Evolutionary conservation across 2,797 vertebrate genomes (phyloP), one percentile per base, ranked within the genome.

Genomic region (Mycteria americana): DNA sequence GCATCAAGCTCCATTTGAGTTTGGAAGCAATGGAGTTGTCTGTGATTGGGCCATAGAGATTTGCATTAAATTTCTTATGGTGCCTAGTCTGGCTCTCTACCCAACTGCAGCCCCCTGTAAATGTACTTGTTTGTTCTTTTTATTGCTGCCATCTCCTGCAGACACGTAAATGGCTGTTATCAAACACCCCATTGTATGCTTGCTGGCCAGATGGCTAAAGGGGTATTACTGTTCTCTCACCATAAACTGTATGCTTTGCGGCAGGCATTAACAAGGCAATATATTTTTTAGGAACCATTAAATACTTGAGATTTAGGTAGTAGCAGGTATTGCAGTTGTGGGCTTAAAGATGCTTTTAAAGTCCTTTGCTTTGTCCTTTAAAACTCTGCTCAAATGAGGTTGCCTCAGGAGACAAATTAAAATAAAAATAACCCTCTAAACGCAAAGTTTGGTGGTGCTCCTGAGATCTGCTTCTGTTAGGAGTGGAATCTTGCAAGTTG

Each of bases 121-220:
- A 93, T 92, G 92, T 43, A 67, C 88, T 93, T 95, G 96, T 95
- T 97, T 96, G 89, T 96, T 92, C 96, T 85, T 93, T 97, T 97
- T 96, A 97, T 96, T 83, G 90, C 94, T 88, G 60, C 41, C 87
- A 86, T 96, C 95, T 97, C 88, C 97, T 94, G 92, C 95, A 96
- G 95, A 79, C 93, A 93, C 0, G 11, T 85, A 87, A 94, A 96
- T 62, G 78, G 74, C 80, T 93, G 77, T 88, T 95, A 90, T 96
- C 96, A 95, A 95, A 93, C 86, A 78, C 95, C 85, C 94, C 56
- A 76, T 96, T 96, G 97, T 95, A 91, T 94, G 97, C 91, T 85
- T 88, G 92, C 92, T 89, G 94, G 93, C 96, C 97, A 98, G 97
- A 98, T 97, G 97, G 96, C 96, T 97, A 93, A 97, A 92, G 89